Evolutionary conservation across 2,113 vertebrate genomes (phyloP), one percentile per base, ranked within the genome.

Genomic region (Ammodytes dubius): DNA sequence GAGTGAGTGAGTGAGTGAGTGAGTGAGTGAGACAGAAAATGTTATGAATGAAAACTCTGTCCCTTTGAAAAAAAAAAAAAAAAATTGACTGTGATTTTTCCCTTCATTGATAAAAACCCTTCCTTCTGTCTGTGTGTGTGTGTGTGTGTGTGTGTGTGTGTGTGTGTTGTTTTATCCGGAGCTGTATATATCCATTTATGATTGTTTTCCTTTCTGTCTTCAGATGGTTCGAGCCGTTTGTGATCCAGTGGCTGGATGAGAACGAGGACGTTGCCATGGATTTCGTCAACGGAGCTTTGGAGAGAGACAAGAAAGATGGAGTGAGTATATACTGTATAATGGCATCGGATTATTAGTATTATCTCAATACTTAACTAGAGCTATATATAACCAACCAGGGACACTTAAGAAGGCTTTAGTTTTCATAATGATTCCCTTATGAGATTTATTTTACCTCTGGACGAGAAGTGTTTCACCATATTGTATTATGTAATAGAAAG

Each of bases 151-250:
- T n/a, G n/a, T n/a, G n/a, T n/a, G n/a, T n/a, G n/a, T n/a, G n/a
- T n/a, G n/a, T n/a, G n/a, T n/a, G n/a, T n/a, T n/a, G n/a, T n/a
- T n/a, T n/a, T n/a, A n/a, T n/a, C n/a, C n/a, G n/a, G n/a, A n/a
- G n/a, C n/a, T n/a, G n/a, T n/a, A n/a, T n/a, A n/a, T n/a, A n/a
- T n/a, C n/a, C n/a, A n/a, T n/a, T n/a, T n/a, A n/a, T n/a, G n/a
- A n/a, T n/a, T n/a, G n/a, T n/a, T n/a, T n/a, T 70, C 63, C 19
- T 57, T 68, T 83, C 27, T 27, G 27, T 27, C 27, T 82, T 40
- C 61, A 99, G 98, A 90, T 99, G 98, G 98, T 99, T 99, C 77
- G 98, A 99, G 74, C 97, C 98, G 9, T 99, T 99, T 91, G 98
- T 99, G 76, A 98, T 99, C 87, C 98, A 99, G 91, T 99, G 98